phyloP scores from a whole-genome alignment of 2,797 vertebrate genomes.

The Enoplosus armatus region DNA sequence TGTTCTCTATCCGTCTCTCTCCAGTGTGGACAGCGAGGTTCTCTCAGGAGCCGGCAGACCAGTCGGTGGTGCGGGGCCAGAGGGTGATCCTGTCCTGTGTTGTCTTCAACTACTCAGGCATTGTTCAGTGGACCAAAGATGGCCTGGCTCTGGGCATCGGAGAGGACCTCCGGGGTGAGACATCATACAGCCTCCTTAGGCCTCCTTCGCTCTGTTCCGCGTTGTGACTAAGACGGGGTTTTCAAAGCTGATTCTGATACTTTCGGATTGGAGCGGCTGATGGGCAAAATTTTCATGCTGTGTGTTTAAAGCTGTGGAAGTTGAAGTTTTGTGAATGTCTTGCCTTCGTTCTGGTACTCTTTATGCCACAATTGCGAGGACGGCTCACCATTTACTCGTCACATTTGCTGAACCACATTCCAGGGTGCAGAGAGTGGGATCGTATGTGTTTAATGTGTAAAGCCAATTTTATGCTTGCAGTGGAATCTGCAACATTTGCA shows the following conservation, averaged over 20 bases:
- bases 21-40: constrained; percentile 89
- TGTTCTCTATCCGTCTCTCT: constrained; percentile 1
- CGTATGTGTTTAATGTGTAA: constrained; percentile 9
- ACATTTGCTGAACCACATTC: neutral
- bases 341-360: neutral
- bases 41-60: constrained; percentile 95
- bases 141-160: constrained; percentile 95
- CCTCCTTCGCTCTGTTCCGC: constrained; percentile 28
- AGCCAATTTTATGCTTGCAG: neutral
- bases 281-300: constrained; percentile 21
- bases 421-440: neutral
- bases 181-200: constrained; percentile 48
- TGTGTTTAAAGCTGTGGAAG: constrained; percentile 3
- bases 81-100: constrained; percentile 92
- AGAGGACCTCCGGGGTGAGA: constrained; percentile 92
- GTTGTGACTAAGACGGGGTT: constrained; percentile 43
- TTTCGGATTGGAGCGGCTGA: constrained; percentile 44
- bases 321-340: neutral
- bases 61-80: constrained; percentile 94
- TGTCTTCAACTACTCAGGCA: constrained; percentile 96
- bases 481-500: neutral
- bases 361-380: neutral
- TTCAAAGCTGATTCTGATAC: constrained; percentile 55
- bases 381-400: neutral
- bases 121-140: constrained; percentile 98